Percentiles rank a stretch among this genome's conserved stretches.
Evolutionary conservation across 2,888 invertebrate species (phyloP).

Genomic region (Agrotis segetum): DNA sequence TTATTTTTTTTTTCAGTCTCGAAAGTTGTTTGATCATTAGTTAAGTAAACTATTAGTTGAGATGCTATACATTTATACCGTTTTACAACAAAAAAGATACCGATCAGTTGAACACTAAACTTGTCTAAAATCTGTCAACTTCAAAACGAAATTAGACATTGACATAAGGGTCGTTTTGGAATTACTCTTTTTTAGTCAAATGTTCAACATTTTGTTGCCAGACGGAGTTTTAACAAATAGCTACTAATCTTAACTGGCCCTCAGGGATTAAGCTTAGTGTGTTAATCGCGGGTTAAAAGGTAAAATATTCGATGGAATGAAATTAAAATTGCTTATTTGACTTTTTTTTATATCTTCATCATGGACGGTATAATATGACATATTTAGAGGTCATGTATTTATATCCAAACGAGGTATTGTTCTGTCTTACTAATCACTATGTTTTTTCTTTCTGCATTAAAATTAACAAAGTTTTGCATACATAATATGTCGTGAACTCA

Average conservation of each 20-base stretch:
- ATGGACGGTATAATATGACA: not conserved
- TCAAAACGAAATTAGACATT: too few relatives aligned
- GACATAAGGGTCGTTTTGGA: too few relatives aligned
- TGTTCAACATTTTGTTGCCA: too few relatives aligned
- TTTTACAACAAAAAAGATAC: too few relatives aligned
- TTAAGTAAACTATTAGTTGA: too few relatives aligned
- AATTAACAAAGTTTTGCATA: constrained; percentile 14
- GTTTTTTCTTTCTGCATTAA: constrained; percentile 16
- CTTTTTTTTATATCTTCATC: constrained; percentile 4
- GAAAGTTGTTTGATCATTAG: not conserved
- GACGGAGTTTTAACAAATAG: too few relatives aligned
- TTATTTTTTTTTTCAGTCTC: not conserved
- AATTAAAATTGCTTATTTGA: constrained; percentile 12
- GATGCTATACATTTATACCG: too few relatives aligned
- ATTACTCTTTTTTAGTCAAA: too few relatives aligned
- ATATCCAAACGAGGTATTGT: constrained; percentile 37
- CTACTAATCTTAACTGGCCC: too few relatives aligned
- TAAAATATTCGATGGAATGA: not conserved
- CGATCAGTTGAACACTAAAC: too few relatives aligned
- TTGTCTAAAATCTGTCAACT: too few relatives aligned
- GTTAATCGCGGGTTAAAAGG: not conserved
- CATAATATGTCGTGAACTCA: not conserved
- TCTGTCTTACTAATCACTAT: constrained; percentile 15
- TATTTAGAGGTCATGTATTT: constrained; percentile 37
- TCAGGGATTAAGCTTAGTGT: too few relatives aligned